phyloP scores from a whole-genome alignment of 2,113 vertebrate species.

The Dascyllus trimaculatus region DNA sequence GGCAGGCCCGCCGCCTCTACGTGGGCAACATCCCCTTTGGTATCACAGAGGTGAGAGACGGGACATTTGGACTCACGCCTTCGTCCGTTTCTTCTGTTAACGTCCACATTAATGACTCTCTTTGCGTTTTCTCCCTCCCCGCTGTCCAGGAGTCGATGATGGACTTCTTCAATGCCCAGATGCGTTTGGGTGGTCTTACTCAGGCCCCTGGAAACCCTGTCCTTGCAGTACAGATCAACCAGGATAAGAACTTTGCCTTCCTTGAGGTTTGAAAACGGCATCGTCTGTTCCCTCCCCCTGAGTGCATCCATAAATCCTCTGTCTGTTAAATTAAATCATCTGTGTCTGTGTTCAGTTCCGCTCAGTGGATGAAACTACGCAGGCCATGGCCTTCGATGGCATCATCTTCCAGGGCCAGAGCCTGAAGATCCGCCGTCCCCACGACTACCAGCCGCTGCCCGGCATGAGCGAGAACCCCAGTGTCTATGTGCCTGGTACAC shows the following conservation, averaged over 20 bases:
- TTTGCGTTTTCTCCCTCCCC: not conserved
- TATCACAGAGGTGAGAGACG: constrained; percentile 89
- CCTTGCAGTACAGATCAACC: constrained; percentile 95
- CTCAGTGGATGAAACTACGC: constrained; percentile 94
- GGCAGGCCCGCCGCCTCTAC: constrained; percentile 92
- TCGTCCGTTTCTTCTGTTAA: too few relatives aligned
- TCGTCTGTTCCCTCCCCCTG: not conserved
- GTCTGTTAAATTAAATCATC: not conserved
- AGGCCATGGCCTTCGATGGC: constrained; percentile 95
- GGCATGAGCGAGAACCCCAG: constrained; percentile 96
- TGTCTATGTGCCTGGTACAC: constrained; percentile 93
- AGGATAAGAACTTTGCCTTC: constrained; percentile 96
- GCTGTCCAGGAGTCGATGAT: constrained; percentile 92
- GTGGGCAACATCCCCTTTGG: constrained; percentile 96
- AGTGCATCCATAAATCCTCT: not conserved
- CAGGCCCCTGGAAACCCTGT: constrained; percentile 96
- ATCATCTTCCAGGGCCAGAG: constrained; percentile 97
- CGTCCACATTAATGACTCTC: too few relatives aligned
- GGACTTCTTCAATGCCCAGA: constrained; percentile 96
- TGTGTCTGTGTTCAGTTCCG: constrained; percentile 85
- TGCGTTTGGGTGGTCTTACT: constrained; percentile 92
- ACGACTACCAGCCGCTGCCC: constrained; percentile 94
- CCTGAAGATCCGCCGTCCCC: constrained; percentile 93
- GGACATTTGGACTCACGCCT: not conserved
- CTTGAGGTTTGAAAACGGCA: constrained; percentile 85